Evolutionary conservation across 1,140 invertebrate species (phyloP).

Genomic region (Agrilus planipennis): DNA sequence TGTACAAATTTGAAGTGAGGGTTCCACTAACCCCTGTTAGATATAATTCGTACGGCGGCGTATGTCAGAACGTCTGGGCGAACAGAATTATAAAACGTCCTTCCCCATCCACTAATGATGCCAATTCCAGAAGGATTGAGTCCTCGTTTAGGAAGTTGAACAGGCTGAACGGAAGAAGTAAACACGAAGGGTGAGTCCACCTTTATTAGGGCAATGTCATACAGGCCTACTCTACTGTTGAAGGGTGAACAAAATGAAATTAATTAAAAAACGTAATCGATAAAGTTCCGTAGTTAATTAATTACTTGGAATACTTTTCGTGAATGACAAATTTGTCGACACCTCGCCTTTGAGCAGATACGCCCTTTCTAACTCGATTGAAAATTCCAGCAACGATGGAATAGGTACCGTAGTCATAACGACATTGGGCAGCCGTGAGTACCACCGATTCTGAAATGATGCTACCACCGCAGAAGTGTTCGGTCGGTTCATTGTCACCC

Average conservation of each 20-base stretch:
- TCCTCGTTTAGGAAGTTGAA: conserved; percentile 36
- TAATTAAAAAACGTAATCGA: conserved; percentile 2
- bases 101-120: conserved; percentile 36
- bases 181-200: conserved; percentile 41
- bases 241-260: conserved; percentile 9
- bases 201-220: conserved; percentile 52
- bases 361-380: conserved; percentile 16
- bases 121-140: conserved; percentile 20
- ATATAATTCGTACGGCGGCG: too few relatives aligned
- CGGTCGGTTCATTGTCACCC: conserved; percentile 8
- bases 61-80: too few relatives aligned
- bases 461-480: conserved; percentile 40
- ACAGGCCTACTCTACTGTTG: conserved; percentile 38
- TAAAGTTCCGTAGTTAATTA: conserved; percentile 9
- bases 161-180: conserved; percentile 38
- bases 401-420: conserved; percentile 23
- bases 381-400: conserved; percentile 33
- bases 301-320: conserved; percentile 38
- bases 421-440: conserved; percentile 43
- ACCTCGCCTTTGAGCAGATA: conserved; percentile 32
- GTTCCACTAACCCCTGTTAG: too few relatives aligned
- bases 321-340: conserved; percentile 36
- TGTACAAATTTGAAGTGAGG: too few relatives aligned
- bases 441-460: conserved; percentile 37
- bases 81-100: too few relatives aligned